Evolutionary conservation across 2,113 vertebrate species (phyloP).

Genomic region (Caloenas nicobarica): DNA sequence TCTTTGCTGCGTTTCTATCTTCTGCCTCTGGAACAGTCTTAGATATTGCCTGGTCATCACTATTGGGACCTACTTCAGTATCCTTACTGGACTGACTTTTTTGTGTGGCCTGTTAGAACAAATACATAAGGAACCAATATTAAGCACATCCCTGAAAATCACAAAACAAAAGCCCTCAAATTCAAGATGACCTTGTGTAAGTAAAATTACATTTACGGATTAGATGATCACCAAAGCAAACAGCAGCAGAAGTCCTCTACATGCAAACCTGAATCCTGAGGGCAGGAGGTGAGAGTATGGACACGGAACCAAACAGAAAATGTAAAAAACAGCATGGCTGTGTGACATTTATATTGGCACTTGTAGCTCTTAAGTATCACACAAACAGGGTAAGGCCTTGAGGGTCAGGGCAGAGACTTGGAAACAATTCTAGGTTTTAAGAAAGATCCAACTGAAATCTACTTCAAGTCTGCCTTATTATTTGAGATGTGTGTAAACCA

Average conservation of each 20-base stretch:
- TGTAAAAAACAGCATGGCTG: background rate
- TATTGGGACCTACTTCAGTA: slow-evolving; percentile 33
- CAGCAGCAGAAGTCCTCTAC: background rate
- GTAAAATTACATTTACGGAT: background rate
- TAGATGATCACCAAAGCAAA: background rate
- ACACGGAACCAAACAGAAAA: background rate
- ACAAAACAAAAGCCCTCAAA: background rate
- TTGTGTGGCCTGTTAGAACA: slow-evolving; percentile 49
- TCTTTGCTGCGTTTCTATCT: slow-evolving; percentile 41
- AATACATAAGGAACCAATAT: background rate
- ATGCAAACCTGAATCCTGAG: background rate
- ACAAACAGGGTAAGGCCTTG: background rate
- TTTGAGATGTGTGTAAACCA: background rate
- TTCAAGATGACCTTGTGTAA: background rate
- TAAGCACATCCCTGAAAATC: background rate
- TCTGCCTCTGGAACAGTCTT: slow-evolving; percentile 37
- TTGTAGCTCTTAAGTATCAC: background rate
- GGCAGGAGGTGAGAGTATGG: background rate
- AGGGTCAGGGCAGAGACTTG: background rate
- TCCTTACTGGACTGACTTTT: slow-evolving; percentile 64
- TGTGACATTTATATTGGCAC: fast-evolving
- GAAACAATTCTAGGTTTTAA: background rate
- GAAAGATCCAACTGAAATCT: background rate
- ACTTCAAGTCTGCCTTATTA: background rate
- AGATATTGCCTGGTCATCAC: slow-evolving; percentile 3